phyloP scores from a whole-genome alignment of 2,113 vertebrate genomes.

The Callaeas wilsoni region DNA sequence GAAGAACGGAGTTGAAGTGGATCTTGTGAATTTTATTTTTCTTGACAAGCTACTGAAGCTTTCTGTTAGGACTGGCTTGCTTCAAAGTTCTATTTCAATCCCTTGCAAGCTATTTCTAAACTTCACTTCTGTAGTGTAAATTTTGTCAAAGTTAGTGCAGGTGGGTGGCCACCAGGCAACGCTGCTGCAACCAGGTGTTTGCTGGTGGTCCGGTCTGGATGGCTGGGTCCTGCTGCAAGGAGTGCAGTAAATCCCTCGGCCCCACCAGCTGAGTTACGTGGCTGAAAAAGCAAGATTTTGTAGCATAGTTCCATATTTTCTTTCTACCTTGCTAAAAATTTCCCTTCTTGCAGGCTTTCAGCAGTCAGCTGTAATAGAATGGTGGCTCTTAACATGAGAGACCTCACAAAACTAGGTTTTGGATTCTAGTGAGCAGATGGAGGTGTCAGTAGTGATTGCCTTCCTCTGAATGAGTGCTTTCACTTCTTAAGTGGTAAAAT shows the following conservation, averaged over 20 bases:
- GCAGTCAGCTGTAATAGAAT: background rate
- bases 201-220: background rate
- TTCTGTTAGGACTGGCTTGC: background rate
- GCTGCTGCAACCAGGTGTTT: background rate
- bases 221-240: background rate
- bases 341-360: background rate
- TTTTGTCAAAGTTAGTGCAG: background rate
- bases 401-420: background rate
- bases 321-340: background rate
- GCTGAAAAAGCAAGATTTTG: background rate
- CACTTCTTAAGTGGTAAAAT: background rate
- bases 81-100: background rate
- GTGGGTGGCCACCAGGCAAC: no score
- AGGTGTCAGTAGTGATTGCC: background rate
- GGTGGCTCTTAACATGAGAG: background rate
- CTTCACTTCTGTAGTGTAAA: rapidly evolving
- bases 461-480: background rate
- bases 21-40: background rate
- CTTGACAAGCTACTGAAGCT: background rate
- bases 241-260: background rate
- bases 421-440: background rate
- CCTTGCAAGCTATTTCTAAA: background rate
- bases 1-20: background rate
- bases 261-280: rapidly evolving
- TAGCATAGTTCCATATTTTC: background rate